Base-by-base conservation (phyloP, 1,140 invertebrate species). In the Triops cancriformis region DNA sequence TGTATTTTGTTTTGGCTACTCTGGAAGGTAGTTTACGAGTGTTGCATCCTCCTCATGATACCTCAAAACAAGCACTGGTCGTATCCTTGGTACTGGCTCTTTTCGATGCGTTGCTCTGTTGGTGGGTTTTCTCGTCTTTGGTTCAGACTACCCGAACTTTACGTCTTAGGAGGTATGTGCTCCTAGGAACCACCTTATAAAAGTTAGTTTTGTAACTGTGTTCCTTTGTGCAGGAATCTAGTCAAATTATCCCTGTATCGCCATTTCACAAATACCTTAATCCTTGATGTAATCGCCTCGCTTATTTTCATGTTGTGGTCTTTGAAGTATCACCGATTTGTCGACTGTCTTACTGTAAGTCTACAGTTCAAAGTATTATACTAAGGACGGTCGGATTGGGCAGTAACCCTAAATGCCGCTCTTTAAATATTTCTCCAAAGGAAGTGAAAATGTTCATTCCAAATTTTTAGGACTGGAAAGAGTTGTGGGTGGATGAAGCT, bases 251-350 rank as follows among this genome's bases (percentile, higher is more conserved):
- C 90, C 18, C 85, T 98, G 51, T 98, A 97, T 85, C 88, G 90
- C 80, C 93, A 97, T 85, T 98, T 98, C 84, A 97, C 94, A 42
- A 97, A 97, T 85, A 94, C 94, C 14, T 87, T 98, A 77, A 92
- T 94, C 82, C 95, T 97, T 85, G 90, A 94, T 76, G 93, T 97
- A 51, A 85, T 96, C 80, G 91, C 94, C 23, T 96, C 94, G 2
- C 88, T 97, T 73, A 88, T 93, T 74, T 97, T 95, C 84, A 97
- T 97, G 93, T 84, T 96, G 26, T 98, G 96, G 89, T 94, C 93
- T 1, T 90, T 97, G 79, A 92, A 91, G 85, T 89, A 90, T 77
- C 92, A 93, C 84, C 88, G 88, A 82, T 86, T 91, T 23, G 86
- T 88, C 77, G 84, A 84, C 73, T 94, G 93, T 84, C 86, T 93